A percentile compares a stretch with the other conserved stretches of the same genome.
Conservation (phyloP, 1,140 invertebrate species). For the Venturia canescens region DNA sequence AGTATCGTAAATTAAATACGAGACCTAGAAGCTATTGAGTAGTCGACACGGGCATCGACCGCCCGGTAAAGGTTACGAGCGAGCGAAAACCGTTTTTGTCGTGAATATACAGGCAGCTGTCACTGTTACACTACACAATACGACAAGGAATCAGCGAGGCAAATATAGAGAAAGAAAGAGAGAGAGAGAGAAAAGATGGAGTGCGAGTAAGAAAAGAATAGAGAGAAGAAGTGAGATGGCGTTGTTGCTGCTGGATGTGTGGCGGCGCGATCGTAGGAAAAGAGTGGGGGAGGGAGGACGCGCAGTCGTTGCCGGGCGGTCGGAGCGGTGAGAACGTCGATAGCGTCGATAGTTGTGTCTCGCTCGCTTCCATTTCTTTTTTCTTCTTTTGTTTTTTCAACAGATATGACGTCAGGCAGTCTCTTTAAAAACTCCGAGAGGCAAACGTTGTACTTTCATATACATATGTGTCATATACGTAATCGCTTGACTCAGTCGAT, state of each 20-base stretch:
- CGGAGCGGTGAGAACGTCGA: no score
- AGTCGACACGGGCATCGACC: conserved; percentile 66
- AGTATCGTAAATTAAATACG: conserved; percentile 59
- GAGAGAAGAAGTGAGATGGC: neutral
- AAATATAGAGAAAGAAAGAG: neutral
- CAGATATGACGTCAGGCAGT: neutral
- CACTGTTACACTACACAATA: neutral
- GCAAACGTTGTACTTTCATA: neutral
- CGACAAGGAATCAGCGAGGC: conserved; percentile 7
- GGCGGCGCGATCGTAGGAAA: neutral
- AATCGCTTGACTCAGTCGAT: conserved; percentile 28
- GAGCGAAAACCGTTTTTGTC: conserved; percentile 53
- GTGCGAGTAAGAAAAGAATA: no score
- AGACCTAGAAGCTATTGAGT: conserved; percentile 63
- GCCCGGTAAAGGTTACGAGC: conserved; percentile 67
- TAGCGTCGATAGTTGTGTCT: neutral
- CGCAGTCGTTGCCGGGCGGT: neutral
- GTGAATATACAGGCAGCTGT: conserved; percentile 43
- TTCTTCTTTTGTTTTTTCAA: neutral
- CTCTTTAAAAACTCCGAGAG: conserved; percentile 14
- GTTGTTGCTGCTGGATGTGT: no score
- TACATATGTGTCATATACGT: conserved; percentile 15
- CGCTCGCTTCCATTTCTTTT: neutral
- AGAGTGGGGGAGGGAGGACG: neutral
- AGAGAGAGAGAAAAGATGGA: neutral